Evolutionary conservation across 2,888 invertebrate species (phyloP).

Genomic region (Crioceris asparagi): DNA sequence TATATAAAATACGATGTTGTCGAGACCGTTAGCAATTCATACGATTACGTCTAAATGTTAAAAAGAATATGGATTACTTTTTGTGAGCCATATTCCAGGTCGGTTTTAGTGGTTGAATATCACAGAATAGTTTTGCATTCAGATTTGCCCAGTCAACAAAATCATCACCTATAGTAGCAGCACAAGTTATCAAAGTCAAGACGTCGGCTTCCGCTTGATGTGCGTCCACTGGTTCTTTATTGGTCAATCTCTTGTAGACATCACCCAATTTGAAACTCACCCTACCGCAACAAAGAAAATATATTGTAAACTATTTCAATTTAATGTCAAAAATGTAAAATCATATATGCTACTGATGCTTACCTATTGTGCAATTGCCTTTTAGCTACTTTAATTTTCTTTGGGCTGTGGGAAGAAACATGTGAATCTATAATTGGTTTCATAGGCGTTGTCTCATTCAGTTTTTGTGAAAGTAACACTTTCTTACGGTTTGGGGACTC

Average conservation of each 20-base stretch:
- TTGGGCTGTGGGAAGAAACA: conserved; percentile 8
- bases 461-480: conserved; percentile 27
- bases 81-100: too few relatives aligned
- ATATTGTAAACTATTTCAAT: neutral
- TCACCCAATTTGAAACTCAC: conserved; percentile 43
- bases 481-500: conserved; percentile 1
- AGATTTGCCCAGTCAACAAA: conserved; percentile 48
- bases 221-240: conserved; percentile 37
- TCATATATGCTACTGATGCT: conserved; percentile 3
- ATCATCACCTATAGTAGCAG: conserved; percentile 42
- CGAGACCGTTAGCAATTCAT: too few relatives aligned
- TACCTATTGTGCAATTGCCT: conserved; percentile 17
- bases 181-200: conserved; percentile 50
- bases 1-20: too few relatives aligned
- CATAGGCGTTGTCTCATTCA: conserved; percentile 46
- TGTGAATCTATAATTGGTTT: conserved; percentile 21
- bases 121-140: conserved; percentile 33
- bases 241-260: conserved; percentile 46
- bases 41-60: too few relatives aligned
- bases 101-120: conserved; percentile 30
- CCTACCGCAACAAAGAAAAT: conserved; percentile 8
- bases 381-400: conserved; percentile 12
- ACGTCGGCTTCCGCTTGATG: conserved; percentile 65
- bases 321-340: conserved; percentile 14
- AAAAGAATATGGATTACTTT: too few relatives aligned